A percentile compares a stretch with the other conserved stretches of the same genome.
phyloP scores from a whole-genome alignment of 2,797 vertebrate species.

The Enteromius argenteus region DNA sequence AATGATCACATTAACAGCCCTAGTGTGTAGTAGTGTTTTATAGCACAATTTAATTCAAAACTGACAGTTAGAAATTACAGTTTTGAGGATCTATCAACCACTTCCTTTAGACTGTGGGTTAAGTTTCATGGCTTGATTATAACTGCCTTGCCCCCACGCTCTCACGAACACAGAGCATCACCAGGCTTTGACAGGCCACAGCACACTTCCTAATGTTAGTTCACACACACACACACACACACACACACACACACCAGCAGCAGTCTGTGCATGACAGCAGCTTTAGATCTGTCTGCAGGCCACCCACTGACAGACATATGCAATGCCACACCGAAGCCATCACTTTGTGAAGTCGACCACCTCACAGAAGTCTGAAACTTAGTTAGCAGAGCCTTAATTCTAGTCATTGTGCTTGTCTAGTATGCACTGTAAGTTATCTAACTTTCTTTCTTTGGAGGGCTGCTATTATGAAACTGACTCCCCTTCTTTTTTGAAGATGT shows the following conservation, averaged over 20 bases:
- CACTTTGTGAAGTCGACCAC: background rate
- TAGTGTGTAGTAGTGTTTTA: background rate
- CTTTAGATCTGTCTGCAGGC: conserved; percentile 7
- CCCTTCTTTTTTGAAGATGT: conserved; percentile 69
- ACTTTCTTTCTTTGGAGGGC: conserved; percentile 33
- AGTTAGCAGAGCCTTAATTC: background rate
- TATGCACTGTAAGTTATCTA: background rate
- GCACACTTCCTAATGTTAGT: conserved; percentile 22
- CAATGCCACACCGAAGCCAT: background rate
- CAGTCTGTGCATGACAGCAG: conserved; percentile 31
- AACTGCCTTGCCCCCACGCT: conserved; percentile 20
- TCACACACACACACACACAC: conserved; percentile 15
- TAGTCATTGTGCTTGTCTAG: conserved; percentile 9
- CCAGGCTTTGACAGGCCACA: conserved; percentile 34
- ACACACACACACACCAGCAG: conserved; percentile 11
- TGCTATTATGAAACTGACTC: conserved; percentile 16
- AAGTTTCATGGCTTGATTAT: conserved; percentile 39
- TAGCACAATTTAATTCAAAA: background rate
- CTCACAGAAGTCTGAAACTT: background rate
- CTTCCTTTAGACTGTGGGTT: conserved; percentile 37
- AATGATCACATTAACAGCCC: background rate
- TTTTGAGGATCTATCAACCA: conserved; percentile 31
- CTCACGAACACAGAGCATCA: conserved; percentile 22
- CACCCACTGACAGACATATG: conserved; percentile 47
- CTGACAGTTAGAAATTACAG: conserved; percentile 30